These are phyloP conservation scores for Gymnocypris eckloni DNA, from an alignment of 2,797 vertebrate species.

Conservation along the genomic window DNA sequence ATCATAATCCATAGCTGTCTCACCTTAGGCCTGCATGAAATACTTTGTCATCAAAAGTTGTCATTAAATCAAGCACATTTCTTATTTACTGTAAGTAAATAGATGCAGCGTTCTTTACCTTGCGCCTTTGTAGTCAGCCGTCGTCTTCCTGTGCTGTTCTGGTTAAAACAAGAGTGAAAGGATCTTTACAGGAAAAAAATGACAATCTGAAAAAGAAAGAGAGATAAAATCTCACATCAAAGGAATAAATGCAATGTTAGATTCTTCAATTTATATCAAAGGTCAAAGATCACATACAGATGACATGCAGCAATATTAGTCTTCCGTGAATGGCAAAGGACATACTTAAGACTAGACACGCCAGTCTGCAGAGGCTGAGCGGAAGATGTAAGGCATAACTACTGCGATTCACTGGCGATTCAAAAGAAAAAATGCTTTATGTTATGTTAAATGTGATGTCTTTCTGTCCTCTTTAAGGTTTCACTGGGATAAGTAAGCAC, in stretches of 20 bases:
- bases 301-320: background rate
- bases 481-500: background rate
- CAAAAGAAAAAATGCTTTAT: background rate
- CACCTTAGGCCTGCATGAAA: background rate
- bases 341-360: background rate
- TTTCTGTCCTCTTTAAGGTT: background rate
- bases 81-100: conserved; percentile 34
- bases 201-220: conserved; percentile 27
- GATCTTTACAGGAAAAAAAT: conserved; percentile 10
- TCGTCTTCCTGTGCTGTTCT: conserved; percentile 58
- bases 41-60: background rate
- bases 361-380: conserved; percentile 8
- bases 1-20: background rate
- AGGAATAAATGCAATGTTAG: background rate
- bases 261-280: background rate
- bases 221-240: conserved; percentile 48
- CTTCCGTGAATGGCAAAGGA: background rate
- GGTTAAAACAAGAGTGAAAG: conserved; percentile 45
- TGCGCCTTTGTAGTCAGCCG: conserved; percentile 46
- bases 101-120: conserved; percentile 41
- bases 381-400: background rate
- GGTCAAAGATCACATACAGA: background rate
- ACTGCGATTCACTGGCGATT: background rate
- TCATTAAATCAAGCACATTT: background rate
- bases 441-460: background rate